Evolutionary conservation across 92 coral and sea anemone species (phyloP), one percentile per base, ranked within the genome.

Genomic region (Umimayanthus kanabou): DNA sequence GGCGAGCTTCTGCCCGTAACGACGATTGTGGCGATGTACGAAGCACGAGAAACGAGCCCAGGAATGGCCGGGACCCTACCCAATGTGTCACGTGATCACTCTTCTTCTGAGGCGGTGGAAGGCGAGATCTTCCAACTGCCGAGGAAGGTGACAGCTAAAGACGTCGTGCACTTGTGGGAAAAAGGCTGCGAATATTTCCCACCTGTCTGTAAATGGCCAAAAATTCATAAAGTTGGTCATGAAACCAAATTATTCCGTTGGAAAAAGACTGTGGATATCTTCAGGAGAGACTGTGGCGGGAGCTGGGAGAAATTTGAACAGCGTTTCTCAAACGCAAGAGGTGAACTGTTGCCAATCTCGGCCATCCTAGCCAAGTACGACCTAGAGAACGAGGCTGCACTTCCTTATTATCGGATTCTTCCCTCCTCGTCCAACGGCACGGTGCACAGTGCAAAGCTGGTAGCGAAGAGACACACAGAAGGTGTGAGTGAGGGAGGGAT

Each of bases 241-340:
- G 99, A 95, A 80, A 97, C 99, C 28, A 97, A 97, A 82, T 94
- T 97, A 10, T 95, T 96, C 85, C 90, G 99, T 20, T 97, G 99
- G 99, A 97, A 97, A 90, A 97, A 97, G 90, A 95, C 94, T 76
- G 98, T 93, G 20, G 99, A 97, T 79, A 97, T 97, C 81, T 97
- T 97, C 86, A 95, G 99, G 73, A 93, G 90, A 85, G 98, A 97
- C 79, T 97, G 99, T 77, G 87, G 92, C 6, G 93, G 99, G 28
- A 93, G 92, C 80, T 97, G 99, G 99, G 98, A 93, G 79, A 94
- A 89, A 82, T 97, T 97, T 82, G 96, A 96, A 61, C 93, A 89
- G 25, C 93, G 97, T 50, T 97, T 95, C 86, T 85, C 94, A 45
- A 97, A 94, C 81, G 64, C 87, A 43, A 89, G 93, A 72, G 99